Evolutionary conservation across 2,888 invertebrate genomes (phyloP), one percentile per base, ranked within the genome.

Genomic region (Horisme vitalbata): DNA sequence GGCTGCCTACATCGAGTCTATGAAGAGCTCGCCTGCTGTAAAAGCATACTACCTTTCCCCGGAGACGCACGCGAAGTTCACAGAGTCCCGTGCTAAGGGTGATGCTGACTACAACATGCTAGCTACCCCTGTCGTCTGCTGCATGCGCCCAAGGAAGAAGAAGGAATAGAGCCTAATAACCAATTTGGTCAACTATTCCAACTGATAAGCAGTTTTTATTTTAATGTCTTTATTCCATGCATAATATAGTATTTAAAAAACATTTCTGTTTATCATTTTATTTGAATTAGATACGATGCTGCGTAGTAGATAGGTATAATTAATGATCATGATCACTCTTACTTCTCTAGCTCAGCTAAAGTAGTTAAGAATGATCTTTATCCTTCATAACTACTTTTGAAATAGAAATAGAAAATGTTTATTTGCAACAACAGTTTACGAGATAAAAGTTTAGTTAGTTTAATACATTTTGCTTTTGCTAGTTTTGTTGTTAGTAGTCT

Each of bases 61-160:
- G 0, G 94, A 95, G 53, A 91, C 91, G 2, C 95, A 96, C 71
- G 92, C 93, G 4, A 94, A 94, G 71, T 96, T 92, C 71, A 90
- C 93, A 0, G 91, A 91, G 59, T 93, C 93, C 1, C 91, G 91
- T 35, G 83, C 91, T 32, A 92, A 93, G 48, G 95, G 94, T 9
- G 86, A 91, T 37, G 91, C 94, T 3, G 92, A 94, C 63, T 95
- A 94, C 68, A 94, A 95, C 68, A 90, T 92, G 88, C 69, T 91
- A 28, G 89, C 87, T 39, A 79, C 88, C 43, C 88, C 78, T 69
- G 57, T 75, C 51, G 79, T 90, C 58, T 69, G 87, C 70, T 86
- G 85, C 71, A 83, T 86, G 79, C 84, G 86, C 24, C 87, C 86
- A 0, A 81, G 86, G 57, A 88, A 87, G 84, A 87, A 87, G 86